Evolutionary conservation across 1,140 invertebrate genomes (phyloP).

Genomic region (Aphelenchoides avenae): DNA sequence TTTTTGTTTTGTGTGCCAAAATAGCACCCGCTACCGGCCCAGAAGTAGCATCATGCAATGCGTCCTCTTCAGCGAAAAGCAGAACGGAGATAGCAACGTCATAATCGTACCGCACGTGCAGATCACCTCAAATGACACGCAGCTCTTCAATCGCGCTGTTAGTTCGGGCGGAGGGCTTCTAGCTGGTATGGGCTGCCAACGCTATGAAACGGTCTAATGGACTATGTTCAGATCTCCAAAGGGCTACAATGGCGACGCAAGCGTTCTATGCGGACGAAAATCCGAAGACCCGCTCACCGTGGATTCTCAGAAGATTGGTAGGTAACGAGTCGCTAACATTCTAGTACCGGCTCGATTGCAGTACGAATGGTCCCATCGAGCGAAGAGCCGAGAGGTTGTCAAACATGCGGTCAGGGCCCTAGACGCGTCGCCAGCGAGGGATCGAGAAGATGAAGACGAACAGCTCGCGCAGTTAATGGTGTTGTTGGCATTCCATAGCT

Average conservation of each 20-base stretch:
- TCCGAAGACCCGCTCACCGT: slow-evolving; percentile 47
- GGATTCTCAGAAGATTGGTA: slow-evolving; percentile 55
- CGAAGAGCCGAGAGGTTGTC: slow-evolving; percentile 53
- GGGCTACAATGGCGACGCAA: slow-evolving; percentile 58
- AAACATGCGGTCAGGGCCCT: slow-evolving; percentile 57
- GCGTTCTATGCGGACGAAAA: slow-evolving; percentile 56
- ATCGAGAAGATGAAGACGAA: slow-evolving; percentile 55
- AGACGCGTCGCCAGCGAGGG: slow-evolving; percentile 31
- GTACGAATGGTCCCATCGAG: slow-evolving; percentile 59
- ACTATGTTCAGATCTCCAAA: slow-evolving; percentile 48
- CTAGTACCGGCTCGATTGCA: too few species aligned
- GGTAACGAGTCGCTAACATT: too few species aligned
- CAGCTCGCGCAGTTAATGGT: too few species aligned
- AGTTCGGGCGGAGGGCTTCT: slow-evolving; percentile 49
- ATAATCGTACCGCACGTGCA: slow-evolving; percentile 58
- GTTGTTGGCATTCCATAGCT: too few species aligned
- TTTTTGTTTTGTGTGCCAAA: slow-evolving; percentile 7
- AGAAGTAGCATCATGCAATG: slow-evolving; percentile 1
- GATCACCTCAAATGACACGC: slow-evolving; percentile 51
- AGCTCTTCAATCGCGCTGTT: slow-evolving; percentile 55
- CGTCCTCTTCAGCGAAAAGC: slow-evolving; percentile 13
- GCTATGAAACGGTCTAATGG: too few species aligned
- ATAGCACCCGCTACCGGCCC: background rate
- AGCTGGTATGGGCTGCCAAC: slow-evolving; percentile 48
- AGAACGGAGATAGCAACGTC: slow-evolving; percentile 44